Base-by-base conservation (phyloP, 1,140 invertebrate genomes). In the Drosophila pseudoobscura region DNA sequence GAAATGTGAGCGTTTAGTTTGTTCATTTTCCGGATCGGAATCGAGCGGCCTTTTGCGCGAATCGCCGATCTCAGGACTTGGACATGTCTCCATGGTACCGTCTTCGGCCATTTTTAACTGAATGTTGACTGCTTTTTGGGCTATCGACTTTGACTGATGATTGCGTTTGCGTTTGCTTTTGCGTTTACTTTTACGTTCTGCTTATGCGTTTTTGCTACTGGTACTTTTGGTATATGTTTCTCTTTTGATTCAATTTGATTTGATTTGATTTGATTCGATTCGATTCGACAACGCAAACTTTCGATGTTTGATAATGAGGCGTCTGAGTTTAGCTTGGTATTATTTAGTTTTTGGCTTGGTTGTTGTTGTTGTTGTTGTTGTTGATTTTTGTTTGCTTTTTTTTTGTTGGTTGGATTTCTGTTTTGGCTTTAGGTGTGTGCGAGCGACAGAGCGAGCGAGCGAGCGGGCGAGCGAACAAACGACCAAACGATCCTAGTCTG, bases 1-100 rank as follows among this genome's bases (percentile, higher is more conserved):
- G 92, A 96, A 96, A 92, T 97, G 96, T 80, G 96, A 97, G 92
- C 95, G 94, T 93, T 97, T 97, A 73, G 95, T 95, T 89, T 95
- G 94, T 89, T 95, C 95, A 93, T 96, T 96, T 93, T 97, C 96
- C 90, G 93, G 93, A 93, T 96, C 96, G 88, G 94, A 94, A 93
- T 97, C 96, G 87, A 96, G 94, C 78, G 96, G 96, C 91, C 96
- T 94, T 94, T 96, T 97, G 92, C 96, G 94, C 89, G 95, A 95
- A 92, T 95, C 95, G 80, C 94, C 93, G 89, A 95, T 95, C 93
- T 95, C 95, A 91, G 95, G 94, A 92, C 95, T 95, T 90, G 95
- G 94, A 94, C 94, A 95, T 92, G 95, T 95, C 93, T 95, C 94
- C 94, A 95, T 95, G 92, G 94, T 94, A 93, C 94, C 94, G 92